Evolutionary conservation across 2,797 vertebrate genomes (phyloP), one percentile per base, ranked within the genome.

Genomic region (Coluber constrictor): DNA sequence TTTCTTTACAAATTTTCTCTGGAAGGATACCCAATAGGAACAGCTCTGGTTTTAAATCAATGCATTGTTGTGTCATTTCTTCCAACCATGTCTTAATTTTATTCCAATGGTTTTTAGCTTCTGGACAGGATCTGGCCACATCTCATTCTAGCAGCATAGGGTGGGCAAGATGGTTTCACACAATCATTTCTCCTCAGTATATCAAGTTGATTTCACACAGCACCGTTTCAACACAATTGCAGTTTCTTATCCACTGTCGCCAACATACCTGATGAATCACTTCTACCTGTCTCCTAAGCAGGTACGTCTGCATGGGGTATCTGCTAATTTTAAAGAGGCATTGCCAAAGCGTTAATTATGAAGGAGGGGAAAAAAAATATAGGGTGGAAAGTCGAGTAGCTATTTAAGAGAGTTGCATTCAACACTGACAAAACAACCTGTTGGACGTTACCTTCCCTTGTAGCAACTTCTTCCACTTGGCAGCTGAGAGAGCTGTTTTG

Each of bases 381-480:
- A 47, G 79, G 43, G 20, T 47, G 79, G 79, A 25, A 83, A 83
- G 43, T 10, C 0, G 10, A 83, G 74, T 47, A 83, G 37, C 10
- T 83, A 25, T 83, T 83, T 47, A 83, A 47, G 37, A 25, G 74
- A 83, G 74, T 43, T 43, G 70, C 70, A 43, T 43, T 43, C 32
- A 43, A 83, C 37, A 47, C 74, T 83, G 94, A 94, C 92, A 89
- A 37, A 96, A 59, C 56, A 90, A 63, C 29, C 90, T 95, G 92
- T 83, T 92, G 90, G 94, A 95, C 96, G 91, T 83, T 59, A 32
- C 89, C 23, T 29, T 51, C 15, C 15, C 63, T 88, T 70, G 86
- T 18, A 74, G 90, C 90, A 96, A 93, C 91, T 93, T 95, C 95
- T 92, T 93, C 95, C 95, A 94, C 92, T 74, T 94, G 94, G 93